These are phyloP conservation scores for Ophion obscuratus DNA, from an alignment of 2,888 invertebrate species.

Conservation along the genomic window DNA sequence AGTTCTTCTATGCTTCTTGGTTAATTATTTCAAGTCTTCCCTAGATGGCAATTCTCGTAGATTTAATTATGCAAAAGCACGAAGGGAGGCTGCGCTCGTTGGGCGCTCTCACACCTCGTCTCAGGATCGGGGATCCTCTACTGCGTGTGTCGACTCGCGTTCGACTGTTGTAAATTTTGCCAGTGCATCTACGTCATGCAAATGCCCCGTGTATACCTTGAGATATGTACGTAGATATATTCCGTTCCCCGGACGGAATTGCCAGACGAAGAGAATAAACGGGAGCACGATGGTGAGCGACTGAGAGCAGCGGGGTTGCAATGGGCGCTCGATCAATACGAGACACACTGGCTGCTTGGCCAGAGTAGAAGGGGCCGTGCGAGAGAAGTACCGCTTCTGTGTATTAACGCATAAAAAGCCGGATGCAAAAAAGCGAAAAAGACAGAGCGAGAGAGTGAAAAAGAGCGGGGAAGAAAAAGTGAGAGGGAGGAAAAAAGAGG, in stretches of 20 bases:
- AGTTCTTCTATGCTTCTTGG: not conserved
- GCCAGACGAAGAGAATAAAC: slow-evolving; percentile 44
- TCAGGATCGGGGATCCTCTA: not conserved
- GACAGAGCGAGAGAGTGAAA: not conserved
- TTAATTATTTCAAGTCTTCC: not conserved
- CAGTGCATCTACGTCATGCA: not conserved
- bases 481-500: not conserved
- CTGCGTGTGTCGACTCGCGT: not conserved
- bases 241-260: slow-evolving; percentile 1
- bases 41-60: not conserved
- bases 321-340: slow-evolving; percentile 78
- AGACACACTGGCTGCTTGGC: slow-evolving; percentile 74
- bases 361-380: slow-evolving; percentile 60
- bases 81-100: slow-evolving; percentile 23
- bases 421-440: slow-evolving; percentile 23
- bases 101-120: slow-evolving; percentile 10
- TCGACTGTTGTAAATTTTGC: not conserved
- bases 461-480: slow-evolving; percentile 61
- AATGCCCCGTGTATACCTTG: not conserved
- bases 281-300: slow-evolving; percentile 62
- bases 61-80: slow-evolving; percentile 14
- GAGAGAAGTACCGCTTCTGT: slow-evolving; percentile 40
- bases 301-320: slow-evolving; percentile 67
- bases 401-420: slow-evolving; percentile 36
- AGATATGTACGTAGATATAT: slow-evolving; percentile 36